phyloP scores from a whole-genome alignment of 2,797 vertebrate genomes.

The Oreochromis grahami region DNA sequence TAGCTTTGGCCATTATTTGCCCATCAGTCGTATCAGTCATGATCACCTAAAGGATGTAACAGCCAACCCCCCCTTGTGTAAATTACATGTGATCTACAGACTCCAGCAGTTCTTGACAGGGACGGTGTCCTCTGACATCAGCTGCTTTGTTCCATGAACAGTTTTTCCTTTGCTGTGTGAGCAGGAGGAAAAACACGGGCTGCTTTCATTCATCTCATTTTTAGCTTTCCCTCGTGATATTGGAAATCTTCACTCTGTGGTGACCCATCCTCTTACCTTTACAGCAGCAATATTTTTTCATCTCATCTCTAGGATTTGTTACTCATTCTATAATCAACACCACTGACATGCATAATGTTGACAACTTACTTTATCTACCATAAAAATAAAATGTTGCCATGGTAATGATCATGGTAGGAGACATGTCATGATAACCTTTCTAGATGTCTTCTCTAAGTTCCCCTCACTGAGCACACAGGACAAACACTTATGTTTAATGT shows the following conservation, averaged over 20 bases:
- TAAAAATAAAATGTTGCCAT: background rate
- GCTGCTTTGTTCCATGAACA: background rate
- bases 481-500: background rate
- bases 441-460: background rate
- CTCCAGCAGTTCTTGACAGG: background rate
- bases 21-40: background rate
- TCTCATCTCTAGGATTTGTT: background rate
- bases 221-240: background rate
- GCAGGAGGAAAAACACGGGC: background rate
- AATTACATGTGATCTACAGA: background rate
- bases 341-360: background rate
- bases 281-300: background rate
- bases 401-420: background rate
- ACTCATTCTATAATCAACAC: background rate
- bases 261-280: background rate
- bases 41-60: background rate
- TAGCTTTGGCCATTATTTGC: background rate
- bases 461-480: background rate
- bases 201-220: background rate
- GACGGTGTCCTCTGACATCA: background rate
- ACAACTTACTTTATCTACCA: background rate
- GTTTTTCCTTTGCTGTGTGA: background rate
- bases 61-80: background rate
- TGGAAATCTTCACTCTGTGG: background rate
- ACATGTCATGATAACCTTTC: background rate